Base-by-base conservation (phyloP, 53 echinoderm and acorn worm species). In the Echinarachnius parma region DNA sequence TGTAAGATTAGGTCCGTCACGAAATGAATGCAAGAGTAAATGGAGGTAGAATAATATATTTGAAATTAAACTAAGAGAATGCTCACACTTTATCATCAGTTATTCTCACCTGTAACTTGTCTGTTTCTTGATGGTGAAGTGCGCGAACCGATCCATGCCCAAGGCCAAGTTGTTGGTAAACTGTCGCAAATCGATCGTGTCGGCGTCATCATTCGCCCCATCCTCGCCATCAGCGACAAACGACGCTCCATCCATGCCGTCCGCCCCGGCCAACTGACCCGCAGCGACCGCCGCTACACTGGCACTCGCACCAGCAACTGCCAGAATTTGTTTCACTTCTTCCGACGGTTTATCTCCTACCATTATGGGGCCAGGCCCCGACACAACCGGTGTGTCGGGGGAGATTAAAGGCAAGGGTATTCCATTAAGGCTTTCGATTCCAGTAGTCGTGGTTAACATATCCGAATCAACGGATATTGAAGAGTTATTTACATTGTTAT, bases 71-170 rank as follows among this genome's bases (percentile, higher is more conserved):
- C n/a, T n/a, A n/a, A n/a, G n/a, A n/a, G n/a, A n/a, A n/a, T n/a
- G n/a, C n/a, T n/a, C n/a, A n/a, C n/a, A n/a, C n/a, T n/a, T n/a
- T n/a, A n/a, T n/a, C n/a, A n/a, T n/a, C n/a, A n/a, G n/a, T n/a
- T n/a, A 16, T 25, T 45, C 96, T 92, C 48, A 98, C 98, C 98
- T 77, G 69, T 98, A 98, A 61, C 92, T 92, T 31, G 98, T 98
- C 83, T 98, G 98, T 28, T 98, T 98, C 75, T 87, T 92, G 48
- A 98, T 98, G 16, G 98, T 98, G 61, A 98, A 98, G 61, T 98
- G 98, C 23, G 98, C 92, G 69, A 98, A 98, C 28, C 91, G 79
- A 63, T 98, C 98, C 62, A n/a, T n/a, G n/a, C n/a, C n/a, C 10
- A 72, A 28, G 9, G 56, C 55, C 53, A 72, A 28, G 0, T 55